A percentile compares a stretch with the other conserved stretches of the same genome.
Conservation (phyloP, 2,113 vertebrate species). For the Bubo blakistoni region DNA sequence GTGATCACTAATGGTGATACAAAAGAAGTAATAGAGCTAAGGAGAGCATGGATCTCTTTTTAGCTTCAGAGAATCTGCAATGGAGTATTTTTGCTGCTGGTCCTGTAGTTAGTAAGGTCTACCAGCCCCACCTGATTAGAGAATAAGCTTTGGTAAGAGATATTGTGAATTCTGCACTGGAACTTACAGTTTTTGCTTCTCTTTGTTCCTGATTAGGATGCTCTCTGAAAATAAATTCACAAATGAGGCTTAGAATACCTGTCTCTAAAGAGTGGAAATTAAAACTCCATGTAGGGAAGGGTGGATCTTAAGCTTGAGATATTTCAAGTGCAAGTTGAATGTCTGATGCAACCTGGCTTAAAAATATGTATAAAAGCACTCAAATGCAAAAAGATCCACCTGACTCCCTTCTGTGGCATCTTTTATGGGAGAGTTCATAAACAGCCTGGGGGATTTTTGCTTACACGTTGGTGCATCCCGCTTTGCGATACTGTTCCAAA, state of each 20-base stretch:
- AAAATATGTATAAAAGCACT: neutral
- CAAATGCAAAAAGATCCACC: neutral
- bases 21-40: neutral
- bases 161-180: neutral
- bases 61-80: neutral
- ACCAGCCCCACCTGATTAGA: neutral
- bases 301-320: neutral
- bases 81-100: neutral
- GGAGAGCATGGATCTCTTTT: neutral
- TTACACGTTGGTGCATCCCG: neutral
- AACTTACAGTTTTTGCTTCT: neutral
- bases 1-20: neutral
- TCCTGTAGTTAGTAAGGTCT: neutral
- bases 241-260: neutral
- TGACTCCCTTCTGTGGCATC: neutral
- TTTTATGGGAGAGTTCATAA: neutral
- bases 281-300: neutral
- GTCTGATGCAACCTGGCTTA: neutral
- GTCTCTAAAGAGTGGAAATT: neutral
- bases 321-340: neutral
- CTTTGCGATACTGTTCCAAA: neutral
- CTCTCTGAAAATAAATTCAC: neutral
- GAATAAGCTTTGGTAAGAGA: neutral
- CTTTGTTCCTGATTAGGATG: neutral
- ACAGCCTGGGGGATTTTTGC: neutral